Conservation (phyloP, 1,140 invertebrate genomes). For the Lepidotrigona ventralis region DNA sequence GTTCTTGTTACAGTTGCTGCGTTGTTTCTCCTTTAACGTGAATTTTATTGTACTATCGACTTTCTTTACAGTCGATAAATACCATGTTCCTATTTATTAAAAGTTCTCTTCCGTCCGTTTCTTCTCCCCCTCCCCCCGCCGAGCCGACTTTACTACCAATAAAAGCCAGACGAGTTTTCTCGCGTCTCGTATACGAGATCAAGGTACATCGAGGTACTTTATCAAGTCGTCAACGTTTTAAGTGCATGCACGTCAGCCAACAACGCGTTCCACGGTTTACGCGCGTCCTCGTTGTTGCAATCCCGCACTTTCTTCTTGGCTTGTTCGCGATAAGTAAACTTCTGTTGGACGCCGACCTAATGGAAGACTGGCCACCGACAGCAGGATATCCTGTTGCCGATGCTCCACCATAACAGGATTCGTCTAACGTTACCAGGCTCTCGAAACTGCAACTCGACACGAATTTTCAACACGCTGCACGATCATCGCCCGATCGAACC, state of each 20-base stretch:
- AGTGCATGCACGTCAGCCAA: background rate
- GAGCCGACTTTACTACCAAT: slow-evolving; percentile 17
- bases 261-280: slow-evolving; percentile 20
- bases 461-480: background rate
- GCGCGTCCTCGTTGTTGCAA: background rate
- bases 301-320: too few relatives aligned
- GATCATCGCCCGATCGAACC: background rate
- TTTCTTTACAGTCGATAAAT: background rate
- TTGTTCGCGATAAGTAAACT: background rate
- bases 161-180: slow-evolving; percentile 18
- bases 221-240: slow-evolving; percentile 40
- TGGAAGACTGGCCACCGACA: too few relatives aligned
- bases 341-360: background rate
- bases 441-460: background rate
- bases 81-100: slow-evolving; percentile 12
- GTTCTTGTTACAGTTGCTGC: too few relatives aligned
- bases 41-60: too few relatives aligned
- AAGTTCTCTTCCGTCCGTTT: background rate
- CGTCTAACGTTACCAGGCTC: background rate
- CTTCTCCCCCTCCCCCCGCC: background rate
- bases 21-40: too few relatives aligned
- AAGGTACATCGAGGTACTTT: background rate
- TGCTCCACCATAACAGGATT: background rate
- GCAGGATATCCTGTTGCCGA: slow-evolving; percentile 2
- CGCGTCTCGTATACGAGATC: background rate